These are phyloP conservation scores for Goniozus legneri DNA, from an alignment of 1,140 invertebrate genomes.

Conservation along the genomic window DNA sequence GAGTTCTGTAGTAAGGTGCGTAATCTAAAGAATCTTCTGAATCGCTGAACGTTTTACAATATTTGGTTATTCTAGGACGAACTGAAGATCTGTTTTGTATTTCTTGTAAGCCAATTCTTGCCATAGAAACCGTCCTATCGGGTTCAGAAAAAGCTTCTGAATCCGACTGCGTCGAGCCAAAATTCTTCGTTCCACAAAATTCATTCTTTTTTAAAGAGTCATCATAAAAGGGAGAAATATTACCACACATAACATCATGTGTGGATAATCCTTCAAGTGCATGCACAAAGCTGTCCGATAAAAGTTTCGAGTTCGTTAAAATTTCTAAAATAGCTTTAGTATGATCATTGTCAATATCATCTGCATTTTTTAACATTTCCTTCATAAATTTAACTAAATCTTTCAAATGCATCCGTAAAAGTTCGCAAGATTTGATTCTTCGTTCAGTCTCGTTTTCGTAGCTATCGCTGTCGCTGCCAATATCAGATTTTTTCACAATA, in stretches of 20 bases:
- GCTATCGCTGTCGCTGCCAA: slow-evolving; percentile 9
- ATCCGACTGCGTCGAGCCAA: slow-evolving; percentile 60
- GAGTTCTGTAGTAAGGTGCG: slow-evolving; percentile 32
- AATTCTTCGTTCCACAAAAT: slow-evolving; percentile 21
- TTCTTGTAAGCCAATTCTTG: slow-evolving; percentile 68
- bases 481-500: slow-evolving; percentile 39
- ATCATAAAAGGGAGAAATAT: too few species aligned
- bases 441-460: slow-evolving; percentile 29
- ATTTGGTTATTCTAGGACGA: slow-evolving; percentile 29
- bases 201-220: slow-evolving; percentile 6
- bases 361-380: slow-evolving; percentile 33
- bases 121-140: slow-evolving; percentile 73
- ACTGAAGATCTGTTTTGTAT: slow-evolving; percentile 33
- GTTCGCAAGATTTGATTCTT: slow-evolving; percentile 37
- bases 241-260: slow-evolving; percentile 3
- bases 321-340: slow-evolving; percentile 39
- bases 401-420: slow-evolving; percentile 40
- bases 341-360: slow-evolving; percentile 25
- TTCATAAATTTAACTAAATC: slow-evolving; percentile 47
- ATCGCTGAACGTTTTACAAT: slow-evolving; percentile 37
- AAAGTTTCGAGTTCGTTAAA: slow-evolving; percentile 37
- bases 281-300: slow-evolving; percentile 41
- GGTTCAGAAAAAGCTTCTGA: slow-evolving; percentile 83
- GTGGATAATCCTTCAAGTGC: slow-evolving; percentile 24
- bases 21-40: slow-evolving; percentile 47